These are phyloP conservation scores for Volucella bombylans DNA, from an alignment of 2,888 invertebrate species.

Conservation along the genomic window DNA sequence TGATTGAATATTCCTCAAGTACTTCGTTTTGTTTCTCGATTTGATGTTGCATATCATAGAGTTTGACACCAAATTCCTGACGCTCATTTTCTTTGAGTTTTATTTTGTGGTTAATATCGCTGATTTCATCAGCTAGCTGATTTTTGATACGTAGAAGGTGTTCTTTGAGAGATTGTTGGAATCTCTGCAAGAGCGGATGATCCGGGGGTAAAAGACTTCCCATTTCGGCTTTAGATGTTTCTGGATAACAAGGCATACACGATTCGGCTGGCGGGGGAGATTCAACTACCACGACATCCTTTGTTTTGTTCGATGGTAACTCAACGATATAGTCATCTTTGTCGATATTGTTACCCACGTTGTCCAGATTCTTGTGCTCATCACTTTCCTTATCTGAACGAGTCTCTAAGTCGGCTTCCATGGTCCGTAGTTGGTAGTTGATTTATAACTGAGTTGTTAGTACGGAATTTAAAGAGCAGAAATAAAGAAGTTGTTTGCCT, in stretches of 20 bases:
- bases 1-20: slow-evolving; percentile 82
- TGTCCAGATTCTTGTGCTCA: background rate
- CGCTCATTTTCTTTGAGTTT: slow-evolving; percentile 78
- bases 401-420: too few relatives aligned
- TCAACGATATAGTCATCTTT: background rate
- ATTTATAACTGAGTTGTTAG: slow-evolving; percentile 3
- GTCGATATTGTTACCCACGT: background rate
- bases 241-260: slow-evolving; percentile 13
- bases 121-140: slow-evolving; percentile 86
- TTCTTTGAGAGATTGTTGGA: slow-evolving; percentile 87
- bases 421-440: background rate
- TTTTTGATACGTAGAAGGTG: slow-evolving; percentile 87
- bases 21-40: slow-evolving; percentile 82
- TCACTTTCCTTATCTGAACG: background rate
- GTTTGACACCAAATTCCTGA: slow-evolving; percentile 82
- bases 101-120: slow-evolving; percentile 84
- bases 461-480: background rate
- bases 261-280: slow-evolving; percentile 5
- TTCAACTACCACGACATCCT: background rate
- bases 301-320: background rate
- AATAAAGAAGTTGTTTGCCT: background rate
- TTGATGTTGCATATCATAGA: slow-evolving; percentile 84
- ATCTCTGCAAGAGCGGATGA: slow-evolving; percentile 88
- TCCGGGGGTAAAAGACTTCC: slow-evolving; percentile 85
- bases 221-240: slow-evolving; percentile 1